A percentile compares a stretch with the other conserved stretches of the same genome.
phyloP scores from a whole-genome alignment of 37 sponge, comb jelly and placozoan genomes.

The Lycopodina hypogea region DNA sequence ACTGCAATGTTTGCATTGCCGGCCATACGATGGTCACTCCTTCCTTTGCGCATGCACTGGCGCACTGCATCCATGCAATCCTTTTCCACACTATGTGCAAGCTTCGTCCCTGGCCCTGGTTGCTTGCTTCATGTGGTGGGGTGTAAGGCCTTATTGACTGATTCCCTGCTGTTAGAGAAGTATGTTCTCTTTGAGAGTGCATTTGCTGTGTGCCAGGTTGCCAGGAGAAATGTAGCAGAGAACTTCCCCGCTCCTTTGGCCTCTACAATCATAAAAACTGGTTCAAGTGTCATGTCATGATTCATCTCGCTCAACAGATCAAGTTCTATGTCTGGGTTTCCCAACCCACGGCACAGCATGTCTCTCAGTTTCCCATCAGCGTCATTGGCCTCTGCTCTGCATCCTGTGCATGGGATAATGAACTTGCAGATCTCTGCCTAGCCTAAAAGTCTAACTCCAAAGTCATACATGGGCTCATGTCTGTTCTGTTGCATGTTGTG shows the following conservation, averaged over 20 bases:
- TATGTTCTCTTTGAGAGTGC: too few relatives aligned
- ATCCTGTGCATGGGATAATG: constrained; percentile 13
- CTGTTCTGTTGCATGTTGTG: constrained; percentile 48
- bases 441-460: constrained; percentile 32
- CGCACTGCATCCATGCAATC: constrained; percentile 21
- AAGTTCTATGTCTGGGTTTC: constrained; percentile 21
- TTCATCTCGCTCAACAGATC: constrained; percentile 41
- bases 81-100: constrained; percentile 41
- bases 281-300: constrained; percentile 44
- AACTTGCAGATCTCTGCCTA: constrained; percentile 32
- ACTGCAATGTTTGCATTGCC: constrained; percentile 19
- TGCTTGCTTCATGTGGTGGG: constrained; percentile 5
- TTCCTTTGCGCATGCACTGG: constrained; percentile 22
- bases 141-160: constrained; percentile 27
- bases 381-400: constrained; percentile 32
- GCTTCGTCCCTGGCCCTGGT: too few relatives aligned
- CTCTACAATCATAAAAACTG: constrained; percentile 24
- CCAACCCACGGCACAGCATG: constrained; percentile 34
- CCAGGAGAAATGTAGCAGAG: constrained; percentile 29
- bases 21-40: constrained; percentile 36
- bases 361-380: constrained; percentile 27
- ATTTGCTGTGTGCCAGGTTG: constrained; percentile 29
- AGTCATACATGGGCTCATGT: constrained; percentile 39
- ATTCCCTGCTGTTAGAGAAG: not conserved
- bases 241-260: constrained; percentile 33